Base-by-base conservation (phyloP, 2,888 invertebrate genomes). In the Agrochola macilenta region DNA sequence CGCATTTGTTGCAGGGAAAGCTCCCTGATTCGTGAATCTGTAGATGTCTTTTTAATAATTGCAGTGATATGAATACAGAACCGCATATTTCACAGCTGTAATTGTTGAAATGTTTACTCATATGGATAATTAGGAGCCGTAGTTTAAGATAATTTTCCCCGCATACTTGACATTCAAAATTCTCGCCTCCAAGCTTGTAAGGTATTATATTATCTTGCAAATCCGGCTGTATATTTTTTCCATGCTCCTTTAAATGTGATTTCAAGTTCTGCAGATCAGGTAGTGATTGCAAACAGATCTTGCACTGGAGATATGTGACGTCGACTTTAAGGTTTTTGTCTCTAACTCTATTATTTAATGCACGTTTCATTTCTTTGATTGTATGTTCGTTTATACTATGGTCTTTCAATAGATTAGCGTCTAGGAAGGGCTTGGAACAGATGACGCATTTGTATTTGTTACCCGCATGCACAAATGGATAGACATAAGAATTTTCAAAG, bases 1-100 rank as follows among this genome's bases (percentile, higher is more conserved):
- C 90, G 76, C 96, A 96, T 86, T 92, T 93, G 1, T 93, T 93
- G 75, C 96, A 96, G 1, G 95, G 94, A 66, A 92, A 95, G 26
- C 74, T 92, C 0, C 95, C 96, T 0, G 90, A 78, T 84, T 94
- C 90, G 75, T 96, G 96, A 0, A 87, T 93, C 82, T 94, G 90
- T 46, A 92, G 84, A 88, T 96, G 96, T 0, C 93, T 85, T 76
- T 91, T 93, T 0, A 96, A 81, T 9, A 94, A 82, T 81, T 87
- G 89, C 4, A 92, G 76, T 0, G 95, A 93, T 46, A 94, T 91
- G 65, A 95, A 96, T 0, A 91, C 93, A 0, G 94, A 86, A 0
- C 96, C 96, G 57, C 96, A 96, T 8, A 92, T 87, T 86, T 96
- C 96, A 46, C 96, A 96, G 80, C 92, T 95, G 73, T 89, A 96